Base-by-base conservation (phyloP, 2,113 vertebrate species). In the Daphoenositta chrysoptera region DNA sequence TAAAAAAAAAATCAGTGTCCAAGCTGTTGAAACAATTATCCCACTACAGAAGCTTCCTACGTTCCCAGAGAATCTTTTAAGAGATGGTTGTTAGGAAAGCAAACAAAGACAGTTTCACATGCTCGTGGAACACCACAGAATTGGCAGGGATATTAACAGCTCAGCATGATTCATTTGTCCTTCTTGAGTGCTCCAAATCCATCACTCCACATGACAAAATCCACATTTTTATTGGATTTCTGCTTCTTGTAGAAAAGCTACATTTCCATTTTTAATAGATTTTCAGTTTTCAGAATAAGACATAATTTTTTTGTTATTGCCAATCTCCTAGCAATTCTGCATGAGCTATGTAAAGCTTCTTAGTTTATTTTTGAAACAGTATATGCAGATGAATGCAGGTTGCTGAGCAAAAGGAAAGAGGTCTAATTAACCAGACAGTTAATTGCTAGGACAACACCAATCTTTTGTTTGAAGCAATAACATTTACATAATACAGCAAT, bases 81-180 rank as follows among this genome's bases (percentile, higher is more conserved):
- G 95, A 94, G 93, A 54, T 86, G 90, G 61, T 89, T 96, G 93
- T 97, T 97, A 96, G 73, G 96, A 97, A 97, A 91, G 94, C 93
- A 97, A 97, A 97, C 96, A 96, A 97, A 97, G 93, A 89, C 82
- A 90, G 78, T 91, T 93, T 95, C 94, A 94, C 92, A 93, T 90
- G 88, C 78, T 94, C 2, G 2, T 89, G 81, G 84, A 95, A 95
- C 47, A 24, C 89, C 57, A 33, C 63, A 84, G 95, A 88, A 91
- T 88, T 94, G 93, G 71, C 91, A 95, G 91, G 84, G 89, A 89
- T 95, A 91, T 96, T 97, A 97, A 95, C 91, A 93, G 83, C 96
- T 92, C 95, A 96, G 95, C 95, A 80, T 91, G 93, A 96, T 92
- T 93, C 94, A 94, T 97, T 96, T 95, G 80, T 96, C 96, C 84